These are phyloP conservation scores for Hyalella azteca DNA, from an alignment of 2,888 invertebrate genomes.

Conservation along the genomic window DNA sequence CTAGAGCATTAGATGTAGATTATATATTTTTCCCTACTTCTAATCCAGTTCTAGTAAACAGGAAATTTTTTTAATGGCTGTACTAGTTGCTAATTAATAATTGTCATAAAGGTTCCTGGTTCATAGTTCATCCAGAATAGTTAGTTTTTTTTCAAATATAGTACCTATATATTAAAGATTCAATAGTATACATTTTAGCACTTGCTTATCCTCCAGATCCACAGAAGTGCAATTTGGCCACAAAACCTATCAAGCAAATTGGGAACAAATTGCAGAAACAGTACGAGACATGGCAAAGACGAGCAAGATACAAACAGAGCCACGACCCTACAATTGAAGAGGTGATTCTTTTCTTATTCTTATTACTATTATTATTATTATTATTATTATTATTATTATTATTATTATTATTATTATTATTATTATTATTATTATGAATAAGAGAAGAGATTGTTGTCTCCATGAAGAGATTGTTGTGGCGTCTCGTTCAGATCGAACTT, in stretches of 20 bases:
- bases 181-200: background rate
- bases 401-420: background rate
- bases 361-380: background rate
- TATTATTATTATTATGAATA: no score
- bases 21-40: no score
- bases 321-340: slow-evolving; percentile 98
- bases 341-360: slow-evolving; percentile 66
- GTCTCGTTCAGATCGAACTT: no score
- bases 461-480: no score
- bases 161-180: background rate
- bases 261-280: slow-evolving; percentile 91
- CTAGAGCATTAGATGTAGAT: no score
- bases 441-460: no score
- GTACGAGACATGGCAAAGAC: slow-evolving; percentile 98
- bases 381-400: background rate
- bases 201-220: slow-evolving; percentile 67
- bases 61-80: no score
- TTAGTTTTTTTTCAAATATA: no score
- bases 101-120: no score
- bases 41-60: no score
- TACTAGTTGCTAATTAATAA: no score
- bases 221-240: background rate
- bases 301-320: slow-evolving; percentile 95
- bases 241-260: slow-evolving; percentile 79
- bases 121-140: background rate